Conservation (phyloP, 2,113 vertebrate species). For the Podilymbus podiceps region DNA sequence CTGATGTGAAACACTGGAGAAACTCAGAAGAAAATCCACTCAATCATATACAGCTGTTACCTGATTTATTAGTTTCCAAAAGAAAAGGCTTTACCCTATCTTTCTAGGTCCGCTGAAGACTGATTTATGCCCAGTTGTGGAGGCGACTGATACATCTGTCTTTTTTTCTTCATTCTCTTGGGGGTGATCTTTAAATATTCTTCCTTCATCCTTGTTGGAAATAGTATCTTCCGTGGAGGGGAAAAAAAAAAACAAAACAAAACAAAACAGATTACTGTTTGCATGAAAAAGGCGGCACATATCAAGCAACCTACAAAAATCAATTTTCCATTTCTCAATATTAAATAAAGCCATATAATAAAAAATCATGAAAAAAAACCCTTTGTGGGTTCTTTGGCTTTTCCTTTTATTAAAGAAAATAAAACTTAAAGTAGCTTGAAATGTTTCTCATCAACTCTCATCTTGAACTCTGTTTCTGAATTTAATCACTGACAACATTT, state of each 20-base stretch:
- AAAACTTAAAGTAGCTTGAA: not conserved
- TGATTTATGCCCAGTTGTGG: conserved; percentile 66
- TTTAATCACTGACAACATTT: not conserved
- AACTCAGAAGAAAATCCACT: not conserved
- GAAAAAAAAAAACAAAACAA: not conserved
- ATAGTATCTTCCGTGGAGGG: not conserved
- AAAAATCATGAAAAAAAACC: not conserved
- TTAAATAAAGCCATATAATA: not conserved
- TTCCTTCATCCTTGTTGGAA: conserved; percentile 27
- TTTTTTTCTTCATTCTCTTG: conserved; percentile 35
- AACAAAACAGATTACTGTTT: not conserved
- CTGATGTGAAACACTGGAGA: not conserved
- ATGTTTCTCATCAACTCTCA: not conserved
- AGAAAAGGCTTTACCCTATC: conserved; percentile 78
- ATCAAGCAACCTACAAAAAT: not conserved
- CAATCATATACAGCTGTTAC: not conserved
- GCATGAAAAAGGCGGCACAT: not conserved
- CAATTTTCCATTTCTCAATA: not conserved
- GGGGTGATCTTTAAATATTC: conserved; percentile 27
- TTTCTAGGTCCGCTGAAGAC: conserved; percentile 70
- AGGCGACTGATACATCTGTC: conserved; percentile 66
- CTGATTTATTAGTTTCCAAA: not conserved
- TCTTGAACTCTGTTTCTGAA: not conserved
- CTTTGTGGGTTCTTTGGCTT: not conserved
- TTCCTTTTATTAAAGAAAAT: not conserved